phyloP scores from a whole-genome alignment of 92 coral and sea anemone species.

The Phymanthus crucifer region DNA sequence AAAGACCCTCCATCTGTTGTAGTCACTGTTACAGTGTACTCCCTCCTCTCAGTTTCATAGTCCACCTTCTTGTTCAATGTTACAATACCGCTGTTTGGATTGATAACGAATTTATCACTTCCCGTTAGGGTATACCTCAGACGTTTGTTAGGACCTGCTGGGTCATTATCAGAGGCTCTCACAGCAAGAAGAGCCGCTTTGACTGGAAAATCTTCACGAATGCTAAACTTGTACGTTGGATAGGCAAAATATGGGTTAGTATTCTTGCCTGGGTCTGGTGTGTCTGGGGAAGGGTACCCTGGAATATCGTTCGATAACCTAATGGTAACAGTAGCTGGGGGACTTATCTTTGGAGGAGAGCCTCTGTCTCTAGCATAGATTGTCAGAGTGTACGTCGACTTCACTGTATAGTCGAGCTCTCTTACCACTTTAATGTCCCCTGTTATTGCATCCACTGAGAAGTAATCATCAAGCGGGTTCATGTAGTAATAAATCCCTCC shows the following conservation, averaged over 20 bases:
- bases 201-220: slow-evolving; percentile 59
- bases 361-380: slow-evolving; percentile 56
- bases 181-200: slow-evolving; percentile 44
- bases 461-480: slow-evolving; percentile 24
- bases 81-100: slow-evolving; percentile 46
- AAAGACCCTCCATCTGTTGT: slow-evolving; percentile 40
- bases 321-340: slow-evolving; percentile 18
- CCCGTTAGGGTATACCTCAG: slow-evolving; percentile 40
- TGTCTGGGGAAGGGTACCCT: slow-evolving; percentile 39
- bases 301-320: neutral
- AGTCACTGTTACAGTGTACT: slow-evolving; percentile 35
- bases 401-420: slow-evolving; percentile 17
- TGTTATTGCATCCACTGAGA: slow-evolving; percentile 59
- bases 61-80: slow-evolving; percentile 37
- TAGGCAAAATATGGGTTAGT: slow-evolving; percentile 61
- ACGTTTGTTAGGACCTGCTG: slow-evolving; percentile 45
- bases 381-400: slow-evolving; percentile 5
- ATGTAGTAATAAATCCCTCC: slow-evolving; percentile 63
- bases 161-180: slow-evolving; percentile 60
- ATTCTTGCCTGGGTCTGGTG: slow-evolving; percentile 34
- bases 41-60: slow-evolving; percentile 40
- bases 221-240: slow-evolving; percentile 45
- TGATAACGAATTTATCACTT: slow-evolving; percentile 41
- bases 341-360: slow-evolving; percentile 1
- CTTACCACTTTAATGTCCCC: slow-evolving; percentile 50